These are phyloP conservation scores for Rostratula benghalensis DNA, from an alignment of 2,113 vertebrate genomes.

Conservation along the genomic window DNA sequence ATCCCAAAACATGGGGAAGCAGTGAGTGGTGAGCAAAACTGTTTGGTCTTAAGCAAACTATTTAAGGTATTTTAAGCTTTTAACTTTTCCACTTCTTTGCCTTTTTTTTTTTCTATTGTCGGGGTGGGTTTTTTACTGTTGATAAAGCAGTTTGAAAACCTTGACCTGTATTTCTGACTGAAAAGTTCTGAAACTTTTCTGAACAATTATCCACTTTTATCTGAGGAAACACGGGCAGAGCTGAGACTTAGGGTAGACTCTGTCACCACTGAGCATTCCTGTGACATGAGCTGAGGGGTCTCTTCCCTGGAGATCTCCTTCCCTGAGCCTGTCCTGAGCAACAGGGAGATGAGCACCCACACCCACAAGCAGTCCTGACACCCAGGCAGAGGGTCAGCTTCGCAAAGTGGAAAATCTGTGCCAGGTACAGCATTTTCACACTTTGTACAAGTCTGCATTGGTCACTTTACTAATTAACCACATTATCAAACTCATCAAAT, in stretches of 20 bases:
- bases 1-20: not conserved
- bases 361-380: not conserved
- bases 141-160: not conserved
- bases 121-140: not conserved
- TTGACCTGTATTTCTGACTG: not conserved
- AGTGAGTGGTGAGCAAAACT: not conserved
- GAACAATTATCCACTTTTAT: not conserved
- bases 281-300: not conserved
- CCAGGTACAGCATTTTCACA: not conserved
- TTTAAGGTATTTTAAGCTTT: not conserved
- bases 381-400: not conserved
- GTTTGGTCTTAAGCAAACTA: not conserved
- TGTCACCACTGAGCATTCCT: not conserved
- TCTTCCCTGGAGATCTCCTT: not conserved
- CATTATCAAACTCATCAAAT: not conserved
- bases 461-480: not conserved
- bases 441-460: not conserved
- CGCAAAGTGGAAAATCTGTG: not conserved
- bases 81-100: not conserved
- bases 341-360: not conserved
- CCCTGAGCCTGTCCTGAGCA: fast-evolving
- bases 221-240: not conserved
- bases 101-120: too few species aligned
- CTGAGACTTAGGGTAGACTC: not conserved
- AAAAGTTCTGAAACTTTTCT: not conserved